Evolutionary conservation across 2,113 vertebrate species (phyloP), one percentile per base, ranked within the genome.

Genomic region (Daboia siamensis): DNA sequence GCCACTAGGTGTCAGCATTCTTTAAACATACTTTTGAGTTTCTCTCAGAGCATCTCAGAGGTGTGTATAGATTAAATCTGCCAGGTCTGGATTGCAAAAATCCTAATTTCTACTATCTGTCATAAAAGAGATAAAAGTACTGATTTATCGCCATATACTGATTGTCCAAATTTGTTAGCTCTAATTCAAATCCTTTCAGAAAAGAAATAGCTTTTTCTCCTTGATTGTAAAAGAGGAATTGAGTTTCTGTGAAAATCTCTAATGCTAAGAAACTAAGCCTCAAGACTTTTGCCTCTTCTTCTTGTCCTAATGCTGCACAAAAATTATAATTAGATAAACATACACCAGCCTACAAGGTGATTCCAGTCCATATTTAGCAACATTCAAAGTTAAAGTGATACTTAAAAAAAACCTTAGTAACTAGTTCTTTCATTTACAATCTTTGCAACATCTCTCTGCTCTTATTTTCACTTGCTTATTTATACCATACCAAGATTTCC

Each of bases 1-100:
- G 52, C 96, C 96, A 24, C 96, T 97, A 97, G 97, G 90, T 97
- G 97, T 97, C 97, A 97, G 95, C 85, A 44, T 96, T 96, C 92
- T 87, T 93, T 92, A 93, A 94, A 95, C 64, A 44, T 93, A 88
- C 93, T 39, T 93, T 0, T 4, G 0, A 10, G 69, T 51, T 90
- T n/a, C 13, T 0, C 86, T 20, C 61, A 80, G 44, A n/a, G 21
- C 1, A 23, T 29, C 4, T 52, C 3, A 5, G 46, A 26, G 26
- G 1, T 1, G 3, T 26, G 2, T 24, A 87, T 69, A 24, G 9
- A 26, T 2, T 80, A 80, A 80, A 7, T 6, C 7, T 44, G 20
- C 17, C 33, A 80, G 33, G n/a, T 20, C 7, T 44, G 20, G 39
- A 5, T 44, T 21, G 74, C 33, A 80, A 44, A 6, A 17, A 80